Conservation (phyloP, 2,888 invertebrate genomes). For the Tenthredo scrophulariae region DNA sequence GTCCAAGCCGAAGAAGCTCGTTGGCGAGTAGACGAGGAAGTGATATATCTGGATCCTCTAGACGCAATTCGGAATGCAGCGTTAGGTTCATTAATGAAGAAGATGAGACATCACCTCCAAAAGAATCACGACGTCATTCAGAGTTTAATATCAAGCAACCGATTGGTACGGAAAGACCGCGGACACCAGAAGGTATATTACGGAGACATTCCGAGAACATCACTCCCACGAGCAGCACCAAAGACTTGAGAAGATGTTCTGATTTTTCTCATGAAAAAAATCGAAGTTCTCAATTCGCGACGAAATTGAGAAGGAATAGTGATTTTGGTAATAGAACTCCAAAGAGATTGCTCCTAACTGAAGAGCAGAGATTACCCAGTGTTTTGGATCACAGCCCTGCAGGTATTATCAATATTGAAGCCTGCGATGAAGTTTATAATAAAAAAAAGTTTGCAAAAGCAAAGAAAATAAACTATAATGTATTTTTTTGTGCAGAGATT, state of each 20-base stretch:
- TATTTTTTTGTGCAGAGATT: background rate
- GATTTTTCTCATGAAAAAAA: constrained; percentile 74
- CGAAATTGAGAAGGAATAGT: constrained; percentile 73
- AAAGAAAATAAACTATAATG: background rate
- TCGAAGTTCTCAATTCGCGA: constrained; percentile 73
- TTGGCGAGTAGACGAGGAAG: constrained; percentile 71
- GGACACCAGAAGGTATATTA: constrained; percentile 64
- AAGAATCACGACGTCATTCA: constrained; percentile 56
- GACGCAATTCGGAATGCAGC: constrained; percentile 73
- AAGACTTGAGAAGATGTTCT: constrained; percentile 72
- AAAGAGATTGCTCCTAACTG: constrained; percentile 65
- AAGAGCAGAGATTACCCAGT: constrained; percentile 67
- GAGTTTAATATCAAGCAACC: constrained; percentile 62
- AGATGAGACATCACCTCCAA: constrained; percentile 53
- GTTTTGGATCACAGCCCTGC: constrained; percentile 70
- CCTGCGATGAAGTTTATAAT: background rate
- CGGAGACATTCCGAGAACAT: constrained; percentile 72
- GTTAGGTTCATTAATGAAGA: constrained; percentile 71
- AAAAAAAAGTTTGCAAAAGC: background rate
- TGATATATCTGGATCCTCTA: constrained; percentile 64
- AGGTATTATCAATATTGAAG: constrained; percentile 57
- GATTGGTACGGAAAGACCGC: constrained; percentile 60
- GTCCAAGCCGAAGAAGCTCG: constrained; percentile 74
- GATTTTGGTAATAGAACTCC: constrained; percentile 74
- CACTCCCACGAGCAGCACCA: constrained; percentile 68